Percentiles rank a stretch among this genome's conserved stretches.
phyloP scores from a whole-genome alignment of 2,113 vertebrate genomes.

The Oostethus manadensis region DNA sequence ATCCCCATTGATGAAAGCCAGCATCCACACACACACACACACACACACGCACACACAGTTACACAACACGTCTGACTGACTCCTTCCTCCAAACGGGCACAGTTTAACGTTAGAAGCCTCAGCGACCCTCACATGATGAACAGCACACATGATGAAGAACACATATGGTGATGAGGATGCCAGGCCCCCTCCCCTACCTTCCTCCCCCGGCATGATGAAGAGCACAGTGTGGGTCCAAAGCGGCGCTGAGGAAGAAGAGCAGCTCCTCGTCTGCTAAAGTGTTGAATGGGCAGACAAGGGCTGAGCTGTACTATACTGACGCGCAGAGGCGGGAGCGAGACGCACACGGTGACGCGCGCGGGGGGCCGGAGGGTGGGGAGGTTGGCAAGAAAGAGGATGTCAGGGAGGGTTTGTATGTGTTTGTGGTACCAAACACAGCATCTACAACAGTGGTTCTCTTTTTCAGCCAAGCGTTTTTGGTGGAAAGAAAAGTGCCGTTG shows the following conservation, averaged over 20 bases:
- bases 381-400: not conserved
- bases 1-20: not conserved
- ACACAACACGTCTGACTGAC: not conserved
- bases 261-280: conserved; percentile 51
- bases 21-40: conserved; percentile 1
- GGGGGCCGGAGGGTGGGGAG: conserved; percentile 10
- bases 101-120: not conserved
- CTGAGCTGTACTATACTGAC: conserved; percentile 40
- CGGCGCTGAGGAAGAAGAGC: conserved; percentile 12
- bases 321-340: conserved; percentile 40
- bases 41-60: not conserved
- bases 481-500: too few species aligned
- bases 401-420: not conserved
- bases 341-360: conserved; percentile 66
- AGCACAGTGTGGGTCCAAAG: conserved; percentile 71
- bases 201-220: conserved; percentile 69
- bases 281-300: conserved; percentile 59
- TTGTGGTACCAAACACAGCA: too few species aligned
- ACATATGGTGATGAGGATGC: conserved; percentile 9
- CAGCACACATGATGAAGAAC: not conserved
- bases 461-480: too few species aligned
- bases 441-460: too few species aligned
- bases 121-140: not conserved
- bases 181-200: conserved; percentile 60
- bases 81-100: not conserved